A percentile compares a stretch with the other conserved stretches of the same genome.
phyloP scores from a whole-genome alignment of 2,113 vertebrate genomes.

The Eclectus roratus region DNA sequence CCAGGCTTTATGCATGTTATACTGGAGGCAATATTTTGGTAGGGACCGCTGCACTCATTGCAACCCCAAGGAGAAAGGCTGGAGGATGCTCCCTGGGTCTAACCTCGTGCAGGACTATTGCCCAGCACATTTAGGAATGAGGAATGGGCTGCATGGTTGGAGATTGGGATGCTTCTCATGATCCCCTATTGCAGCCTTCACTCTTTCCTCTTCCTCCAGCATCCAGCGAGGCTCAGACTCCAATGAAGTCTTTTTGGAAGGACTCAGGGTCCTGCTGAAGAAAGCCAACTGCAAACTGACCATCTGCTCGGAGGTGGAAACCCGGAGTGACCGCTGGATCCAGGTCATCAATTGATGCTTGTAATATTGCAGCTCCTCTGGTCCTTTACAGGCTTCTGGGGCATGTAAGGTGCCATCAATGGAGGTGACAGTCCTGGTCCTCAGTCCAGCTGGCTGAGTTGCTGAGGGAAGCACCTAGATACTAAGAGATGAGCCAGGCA shows the following conservation, averaged over 20 bases:
- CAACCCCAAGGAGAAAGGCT: not conserved
- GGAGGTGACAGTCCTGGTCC: not conserved
- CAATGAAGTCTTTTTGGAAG: slow-evolving; percentile 81
- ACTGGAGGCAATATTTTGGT: not conserved
- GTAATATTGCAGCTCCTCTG: fast-evolving
- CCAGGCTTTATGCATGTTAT: not conserved
- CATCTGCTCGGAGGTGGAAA: slow-evolving; percentile 70
- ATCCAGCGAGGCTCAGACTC: slow-evolving; percentile 8
- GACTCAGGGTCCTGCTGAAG: slow-evolving; percentile 67
- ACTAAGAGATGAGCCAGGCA: not conserved
- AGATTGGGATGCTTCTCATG: fast-evolving
- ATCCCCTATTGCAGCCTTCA: fast-evolving
- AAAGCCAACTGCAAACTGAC: slow-evolving; percentile 76
- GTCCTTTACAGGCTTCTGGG: not conserved
- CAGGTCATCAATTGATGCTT: slow-evolving; percentile 74
- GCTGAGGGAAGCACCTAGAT: not conserved
- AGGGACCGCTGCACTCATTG: not conserved
- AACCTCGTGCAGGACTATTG: not conserved
- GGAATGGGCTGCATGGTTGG: fast-evolving
- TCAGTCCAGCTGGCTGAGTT: not conserved
- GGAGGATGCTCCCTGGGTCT: not conserved
- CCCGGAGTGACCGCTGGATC: slow-evolving; percentile 91
- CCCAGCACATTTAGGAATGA: not conserved
- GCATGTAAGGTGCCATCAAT: fast-evolving
- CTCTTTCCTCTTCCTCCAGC: slow-evolving; percentile 42